Conservation (phyloP, 2,888 invertebrate genomes). For the Epirrhoe alternata region DNA sequence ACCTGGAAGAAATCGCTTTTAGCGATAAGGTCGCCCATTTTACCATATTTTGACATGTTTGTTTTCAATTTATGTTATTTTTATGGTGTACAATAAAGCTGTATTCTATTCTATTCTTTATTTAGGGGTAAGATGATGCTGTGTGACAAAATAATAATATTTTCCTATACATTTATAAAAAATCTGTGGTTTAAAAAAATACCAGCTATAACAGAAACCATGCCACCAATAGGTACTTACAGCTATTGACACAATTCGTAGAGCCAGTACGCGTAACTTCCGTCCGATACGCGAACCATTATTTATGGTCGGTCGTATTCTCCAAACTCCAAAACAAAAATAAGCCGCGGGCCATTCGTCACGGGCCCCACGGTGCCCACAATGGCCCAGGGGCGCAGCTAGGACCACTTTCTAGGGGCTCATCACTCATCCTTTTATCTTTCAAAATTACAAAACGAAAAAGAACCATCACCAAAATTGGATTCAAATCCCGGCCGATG, state of each 20-base stretch:
- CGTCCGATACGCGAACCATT: slow-evolving; percentile 77
- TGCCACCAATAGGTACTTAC: neutral
- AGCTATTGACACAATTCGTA: slow-evolving; percentile 70
- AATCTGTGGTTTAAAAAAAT: too few relatives aligned
- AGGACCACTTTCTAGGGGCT: slow-evolving; percentile 2
- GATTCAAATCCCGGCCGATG: too few relatives aligned
- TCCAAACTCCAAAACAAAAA: slow-evolving; percentile 81
- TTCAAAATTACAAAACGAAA: too few relatives aligned
- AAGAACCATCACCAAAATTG: too few relatives aligned
- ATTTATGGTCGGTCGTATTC: slow-evolving; percentile 76
- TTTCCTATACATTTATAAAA: neutral
- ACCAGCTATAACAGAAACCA: neutral
- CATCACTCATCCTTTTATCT: neutral
- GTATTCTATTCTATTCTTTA: too few relatives aligned
- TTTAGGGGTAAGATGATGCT: too few relatives aligned
- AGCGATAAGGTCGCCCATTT: too few relatives aligned
- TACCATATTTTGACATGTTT: too few relatives aligned
- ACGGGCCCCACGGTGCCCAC: slow-evolving; percentile 58
- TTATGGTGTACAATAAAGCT: too few relatives aligned
- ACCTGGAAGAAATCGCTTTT: too few relatives aligned
- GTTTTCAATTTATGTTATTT: too few relatives aligned
- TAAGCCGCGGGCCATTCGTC: slow-evolving; percentile 74
- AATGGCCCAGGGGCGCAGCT: slow-evolving; percentile 57
- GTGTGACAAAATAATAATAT: too few relatives aligned
- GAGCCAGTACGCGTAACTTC: slow-evolving; percentile 71